phyloP scores from a whole-genome alignment of 2,888 invertebrate genomes.

The Abrostola triplasia region DNA sequence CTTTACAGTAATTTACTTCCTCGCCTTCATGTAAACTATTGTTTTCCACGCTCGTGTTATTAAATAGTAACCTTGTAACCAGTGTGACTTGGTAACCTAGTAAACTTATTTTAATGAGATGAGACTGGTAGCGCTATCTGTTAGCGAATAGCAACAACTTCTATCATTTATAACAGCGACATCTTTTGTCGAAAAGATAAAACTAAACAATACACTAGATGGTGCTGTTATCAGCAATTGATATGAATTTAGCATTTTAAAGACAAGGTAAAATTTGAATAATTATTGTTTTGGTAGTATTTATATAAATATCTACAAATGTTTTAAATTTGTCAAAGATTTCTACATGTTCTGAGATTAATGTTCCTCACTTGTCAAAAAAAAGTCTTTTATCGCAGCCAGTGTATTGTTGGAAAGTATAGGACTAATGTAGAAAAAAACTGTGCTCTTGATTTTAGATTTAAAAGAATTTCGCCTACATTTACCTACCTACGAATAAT shows the following conservation, averaged over 20 bases:
- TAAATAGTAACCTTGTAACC: background rate
- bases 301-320: background rate
- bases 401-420: too few species aligned
- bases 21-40: conserved; percentile 2
- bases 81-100: conserved; percentile 3
- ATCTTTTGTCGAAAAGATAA: conserved; percentile 28
- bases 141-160: conserved; percentile 16
- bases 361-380: too few species aligned
- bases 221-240: conserved; percentile 17
- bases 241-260: background rate
- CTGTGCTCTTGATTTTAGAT: too few species aligned
- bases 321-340: too few species aligned
- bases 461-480: too few species aligned
- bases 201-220: conserved; percentile 21
- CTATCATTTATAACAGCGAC: background rate
- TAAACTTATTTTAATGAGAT: conserved; percentile 9
- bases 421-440: too few species aligned
- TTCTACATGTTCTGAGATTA: too few species aligned
- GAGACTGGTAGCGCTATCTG: conserved; percentile 23
- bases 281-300: background rate
- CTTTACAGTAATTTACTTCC: background rate
- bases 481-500: too few species aligned
- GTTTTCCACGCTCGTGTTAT: background rate
- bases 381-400: too few species aligned
- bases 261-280: background rate